phyloP scores from a whole-genome alignment of 2,113 vertebrate genomes.

The Dromaius novaehollandiae region DNA sequence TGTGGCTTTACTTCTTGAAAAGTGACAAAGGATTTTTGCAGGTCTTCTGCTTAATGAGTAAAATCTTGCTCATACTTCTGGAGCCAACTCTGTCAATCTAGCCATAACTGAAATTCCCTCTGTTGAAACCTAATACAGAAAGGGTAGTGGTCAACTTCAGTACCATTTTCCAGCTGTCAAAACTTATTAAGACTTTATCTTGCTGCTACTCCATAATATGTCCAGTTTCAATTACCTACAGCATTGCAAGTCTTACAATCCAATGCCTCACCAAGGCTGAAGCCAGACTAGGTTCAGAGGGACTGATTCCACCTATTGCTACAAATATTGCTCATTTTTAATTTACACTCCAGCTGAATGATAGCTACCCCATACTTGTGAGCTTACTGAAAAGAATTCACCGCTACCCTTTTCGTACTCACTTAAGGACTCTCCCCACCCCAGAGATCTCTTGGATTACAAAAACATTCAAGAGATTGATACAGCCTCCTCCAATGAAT shows the following conservation, averaged over 20 bases:
- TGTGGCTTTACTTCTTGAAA: background rate
- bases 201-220: background rate
- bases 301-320: background rate
- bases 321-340: background rate
- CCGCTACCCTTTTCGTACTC: background rate
- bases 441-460: background rate
- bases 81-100: background rate
- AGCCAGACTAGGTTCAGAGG: background rate
- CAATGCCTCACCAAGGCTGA: background rate
- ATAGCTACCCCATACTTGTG: background rate
- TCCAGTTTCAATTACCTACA: background rate
- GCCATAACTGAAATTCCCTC: background rate
- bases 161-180: background rate
- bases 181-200: background rate
- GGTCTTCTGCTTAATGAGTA: background rate
- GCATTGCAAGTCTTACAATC: background rate
- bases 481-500: background rate
- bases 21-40: background rate
- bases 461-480: background rate
- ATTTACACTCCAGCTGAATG: background rate
- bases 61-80: background rate
- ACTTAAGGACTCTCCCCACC: background rate
- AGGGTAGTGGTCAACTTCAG: background rate
- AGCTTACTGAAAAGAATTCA: background rate
- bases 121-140: background rate